phyloP scores from a whole-genome alignment of 2,797 vertebrate genomes.

The Argentina silus region DNA sequence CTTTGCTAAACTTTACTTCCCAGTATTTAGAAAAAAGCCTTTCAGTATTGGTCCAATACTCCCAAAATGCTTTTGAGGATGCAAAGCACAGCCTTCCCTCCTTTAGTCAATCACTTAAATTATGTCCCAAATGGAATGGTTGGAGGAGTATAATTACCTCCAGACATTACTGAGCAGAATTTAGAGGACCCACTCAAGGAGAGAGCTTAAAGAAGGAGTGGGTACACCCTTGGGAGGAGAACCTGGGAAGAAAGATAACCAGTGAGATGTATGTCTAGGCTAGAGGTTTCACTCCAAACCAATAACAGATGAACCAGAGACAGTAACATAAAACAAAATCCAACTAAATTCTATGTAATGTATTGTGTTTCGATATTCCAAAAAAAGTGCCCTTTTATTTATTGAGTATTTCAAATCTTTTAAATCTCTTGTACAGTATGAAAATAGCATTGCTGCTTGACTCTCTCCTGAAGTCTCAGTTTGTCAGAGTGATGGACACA shows the following conservation, averaged over 20 bases:
- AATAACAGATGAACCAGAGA: too few species aligned
- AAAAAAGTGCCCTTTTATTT: too few species aligned
- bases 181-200: conserved; percentile 2
- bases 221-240: not conserved
- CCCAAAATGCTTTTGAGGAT: not conserved
- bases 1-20: too few species aligned
- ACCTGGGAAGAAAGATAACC: not conserved
- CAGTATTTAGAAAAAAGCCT: not conserved
- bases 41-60: conserved; percentile 22
- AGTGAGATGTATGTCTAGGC: too few species aligned
- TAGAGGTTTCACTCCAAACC: too few species aligned
- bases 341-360: too few species aligned
- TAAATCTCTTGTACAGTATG: not conserved
- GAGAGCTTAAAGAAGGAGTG: conserved; percentile 32
- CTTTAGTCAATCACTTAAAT: conserved; percentile 33
- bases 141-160: not conserved
- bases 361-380: too few species aligned
- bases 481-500: not conserved
- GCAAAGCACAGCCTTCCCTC: conserved; percentile 26
- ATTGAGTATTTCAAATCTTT: not conserved
- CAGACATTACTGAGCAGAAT: conserved; percentile 3
- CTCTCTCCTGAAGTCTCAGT: too few species aligned
- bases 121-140: conserved; percentile 33
- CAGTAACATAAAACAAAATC: too few species aligned
- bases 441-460: conserved; percentile 1